phyloP scores from a whole-genome alignment of 2,113 vertebrate genomes.

The Mustela lutreola region DNA sequence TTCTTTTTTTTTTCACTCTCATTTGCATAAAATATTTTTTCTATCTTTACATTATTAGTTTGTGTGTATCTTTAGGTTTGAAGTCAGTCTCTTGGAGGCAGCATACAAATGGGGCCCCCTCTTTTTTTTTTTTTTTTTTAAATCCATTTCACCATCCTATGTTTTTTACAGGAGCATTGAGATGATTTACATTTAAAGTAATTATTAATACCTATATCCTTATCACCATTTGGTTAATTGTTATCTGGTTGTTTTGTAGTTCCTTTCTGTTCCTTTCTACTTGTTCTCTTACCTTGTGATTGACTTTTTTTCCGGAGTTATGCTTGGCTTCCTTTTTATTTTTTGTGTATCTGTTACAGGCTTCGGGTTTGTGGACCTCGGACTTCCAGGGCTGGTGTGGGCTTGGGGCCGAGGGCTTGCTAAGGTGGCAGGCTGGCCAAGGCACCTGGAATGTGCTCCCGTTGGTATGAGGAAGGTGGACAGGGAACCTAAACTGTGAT shows the following conservation, averaged over 20 bases:
- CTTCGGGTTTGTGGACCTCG: not conserved
- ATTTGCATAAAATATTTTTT: not conserved
- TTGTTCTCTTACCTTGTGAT: not conserved
- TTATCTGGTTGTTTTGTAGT: not conserved
- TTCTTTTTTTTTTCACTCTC: not conserved
- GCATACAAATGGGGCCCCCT: not conserved
- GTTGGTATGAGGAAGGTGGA: not conserved
- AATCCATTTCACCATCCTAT: not conserved
- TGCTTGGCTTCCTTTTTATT: not conserved
- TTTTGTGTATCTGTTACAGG: not conserved
- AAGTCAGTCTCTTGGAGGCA: not conserved
- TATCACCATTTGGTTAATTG: not conserved
- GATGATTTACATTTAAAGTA: not conserved
- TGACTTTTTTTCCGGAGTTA: not conserved
- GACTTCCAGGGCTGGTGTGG: not conserved
- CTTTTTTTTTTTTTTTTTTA: not conserved
- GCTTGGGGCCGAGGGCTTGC: not conserved
- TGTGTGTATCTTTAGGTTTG: not conserved
- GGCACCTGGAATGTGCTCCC: not conserved
- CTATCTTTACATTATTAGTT: not conserved
- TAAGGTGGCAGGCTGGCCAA: not conserved
- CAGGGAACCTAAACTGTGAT: not conserved
- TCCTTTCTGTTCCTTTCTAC: not conserved
- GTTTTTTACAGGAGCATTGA: not conserved
- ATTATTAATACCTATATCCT: not conserved